Evolutionary conservation across 1,140 invertebrate genomes (phyloP).

Genomic region (Drosophila littoralis): DNA sequence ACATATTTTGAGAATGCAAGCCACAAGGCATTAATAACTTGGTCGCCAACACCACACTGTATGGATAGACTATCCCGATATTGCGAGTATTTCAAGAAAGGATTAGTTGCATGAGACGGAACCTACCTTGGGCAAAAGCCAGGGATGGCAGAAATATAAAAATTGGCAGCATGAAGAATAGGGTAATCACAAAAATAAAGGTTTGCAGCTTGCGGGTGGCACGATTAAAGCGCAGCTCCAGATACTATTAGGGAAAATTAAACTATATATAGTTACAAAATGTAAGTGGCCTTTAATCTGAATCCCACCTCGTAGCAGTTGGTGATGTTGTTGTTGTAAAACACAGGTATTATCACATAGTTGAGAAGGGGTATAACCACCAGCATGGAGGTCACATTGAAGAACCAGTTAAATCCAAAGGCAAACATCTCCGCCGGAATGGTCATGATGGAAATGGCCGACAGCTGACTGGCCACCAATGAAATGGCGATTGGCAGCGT

Average conservation of each 20-base stretch:
- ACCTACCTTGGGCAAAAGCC: slow-evolving; percentile 90
- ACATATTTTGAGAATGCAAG: too few species aligned
- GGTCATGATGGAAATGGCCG: slow-evolving; percentile 91
- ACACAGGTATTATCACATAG: slow-evolving; percentile 91
- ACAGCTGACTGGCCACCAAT: slow-evolving; percentile 90
- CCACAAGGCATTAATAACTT: too few species aligned
- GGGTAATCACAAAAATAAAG: slow-evolving; percentile 86
- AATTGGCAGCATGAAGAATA: slow-evolving; percentile 72
- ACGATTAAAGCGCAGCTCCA: slow-evolving; percentile 88
- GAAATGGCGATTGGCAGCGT: slow-evolving; percentile 89
- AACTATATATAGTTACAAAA: background rate
- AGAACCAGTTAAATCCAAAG: slow-evolving; percentile 89
- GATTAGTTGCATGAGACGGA: too few species aligned
- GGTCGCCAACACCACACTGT: too few species aligned
- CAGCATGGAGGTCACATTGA: slow-evolving; percentile 87
- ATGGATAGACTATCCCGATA: too few species aligned
- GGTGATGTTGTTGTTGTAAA: slow-evolving; percentile 91
- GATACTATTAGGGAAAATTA: slow-evolving; percentile 86
- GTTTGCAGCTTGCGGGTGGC: slow-evolving; percentile 87
- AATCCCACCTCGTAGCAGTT: slow-evolving; percentile 91
- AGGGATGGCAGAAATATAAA: slow-evolving; percentile 88
- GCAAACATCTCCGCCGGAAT: slow-evolving; percentile 92
- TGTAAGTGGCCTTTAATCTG: background rate
- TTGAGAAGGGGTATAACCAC: slow-evolving; percentile 89
- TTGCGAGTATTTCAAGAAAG: too few species aligned